Evolutionary conservation across 2,888 invertebrate species (phyloP).

Genomic region (Chesias legatella): DNA sequence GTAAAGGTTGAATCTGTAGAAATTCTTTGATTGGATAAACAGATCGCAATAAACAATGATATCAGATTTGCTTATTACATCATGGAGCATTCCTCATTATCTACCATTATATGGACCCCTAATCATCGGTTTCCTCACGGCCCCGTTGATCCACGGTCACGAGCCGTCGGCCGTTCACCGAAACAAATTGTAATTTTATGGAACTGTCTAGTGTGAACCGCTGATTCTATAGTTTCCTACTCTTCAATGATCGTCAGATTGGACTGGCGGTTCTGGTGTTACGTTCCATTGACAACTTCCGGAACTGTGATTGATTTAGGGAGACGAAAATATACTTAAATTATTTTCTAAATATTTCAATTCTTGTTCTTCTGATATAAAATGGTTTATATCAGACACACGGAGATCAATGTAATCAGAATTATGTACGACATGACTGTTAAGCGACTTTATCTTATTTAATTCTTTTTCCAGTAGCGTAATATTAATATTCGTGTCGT

Average conservation of each 20-base stretch:
- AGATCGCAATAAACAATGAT: slow-evolving; percentile 20
- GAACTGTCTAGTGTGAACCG: slow-evolving; percentile 43
- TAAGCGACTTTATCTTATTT: too few relatives aligned
- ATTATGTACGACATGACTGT: too few relatives aligned
- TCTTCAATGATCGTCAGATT: slow-evolving; percentile 21
- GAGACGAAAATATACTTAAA: too few relatives aligned
- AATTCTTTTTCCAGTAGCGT: too few relatives aligned
- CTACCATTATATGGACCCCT: slow-evolving; percentile 29
- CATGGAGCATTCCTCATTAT: slow-evolving; percentile 22
- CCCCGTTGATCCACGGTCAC: slow-evolving; percentile 50
- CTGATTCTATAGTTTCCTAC: slow-evolving; percentile 30
- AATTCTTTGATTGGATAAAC: slow-evolving; percentile 21
- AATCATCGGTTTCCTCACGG: slow-evolving; percentile 24
- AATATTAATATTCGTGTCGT: too few relatives aligned
- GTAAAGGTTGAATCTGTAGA: slow-evolving; percentile 19
- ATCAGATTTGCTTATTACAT: slow-evolving; percentile 21
- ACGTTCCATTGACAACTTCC: too few relatives aligned
- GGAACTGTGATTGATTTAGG: too few relatives aligned
- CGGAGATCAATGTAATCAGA: too few relatives aligned
- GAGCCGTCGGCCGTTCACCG: slow-evolving; percentile 60
- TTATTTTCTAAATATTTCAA: too few relatives aligned
- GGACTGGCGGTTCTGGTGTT: slow-evolving; percentile 24
- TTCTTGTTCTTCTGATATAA: too few relatives aligned
- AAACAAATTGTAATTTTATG: slow-evolving; percentile 50
- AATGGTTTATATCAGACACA: too few relatives aligned